Evolutionary conservation across 2,888 invertebrate species (phyloP).

Genomic region (Tolmerus cingulatus): DNA sequence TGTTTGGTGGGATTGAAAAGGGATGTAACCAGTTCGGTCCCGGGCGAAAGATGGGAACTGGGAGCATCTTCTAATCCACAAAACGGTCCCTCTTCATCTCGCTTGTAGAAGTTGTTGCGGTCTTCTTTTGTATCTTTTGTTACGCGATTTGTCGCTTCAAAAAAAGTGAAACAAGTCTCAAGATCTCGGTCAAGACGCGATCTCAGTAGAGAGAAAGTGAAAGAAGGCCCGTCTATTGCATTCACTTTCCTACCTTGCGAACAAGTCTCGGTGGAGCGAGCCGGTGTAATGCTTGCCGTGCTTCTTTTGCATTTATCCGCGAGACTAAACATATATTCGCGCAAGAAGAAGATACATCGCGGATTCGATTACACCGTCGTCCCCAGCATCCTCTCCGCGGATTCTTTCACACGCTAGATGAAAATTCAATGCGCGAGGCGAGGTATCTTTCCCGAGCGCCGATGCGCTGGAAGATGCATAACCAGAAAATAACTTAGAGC

Average conservation of each 20-base stretch:
- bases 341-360: background rate
- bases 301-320: constrained; percentile 2
- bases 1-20: background rate
- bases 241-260: constrained; percentile 28
- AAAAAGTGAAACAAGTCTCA: constrained; percentile 36
- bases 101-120: background rate
- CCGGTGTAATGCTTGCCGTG: background rate
- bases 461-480: constrained; percentile 13
- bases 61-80: background rate
- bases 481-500: constrained; percentile 26
- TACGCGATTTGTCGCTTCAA: constrained; percentile 4
- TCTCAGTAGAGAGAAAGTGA: constrained; percentile 35
- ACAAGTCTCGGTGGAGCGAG: background rate
- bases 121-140: constrained; percentile 22
- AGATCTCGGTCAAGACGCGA: constrained; percentile 39
- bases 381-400: constrained; percentile 3
- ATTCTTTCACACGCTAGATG: constrained; percentile 4
- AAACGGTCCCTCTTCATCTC: background rate
- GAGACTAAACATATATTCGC: background rate
- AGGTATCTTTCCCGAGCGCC: background rate
- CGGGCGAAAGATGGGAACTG: background rate
- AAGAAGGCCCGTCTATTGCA: constrained; percentile 39
- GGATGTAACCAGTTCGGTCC: constrained; percentile 9
- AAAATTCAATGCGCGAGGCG: constrained; percentile 6
- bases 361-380: background rate